These are phyloP conservation scores for Panagrolaimus sp. DNA, from an alignment of 1,140 invertebrate genomes.

Conservation along the genomic window DNA sequence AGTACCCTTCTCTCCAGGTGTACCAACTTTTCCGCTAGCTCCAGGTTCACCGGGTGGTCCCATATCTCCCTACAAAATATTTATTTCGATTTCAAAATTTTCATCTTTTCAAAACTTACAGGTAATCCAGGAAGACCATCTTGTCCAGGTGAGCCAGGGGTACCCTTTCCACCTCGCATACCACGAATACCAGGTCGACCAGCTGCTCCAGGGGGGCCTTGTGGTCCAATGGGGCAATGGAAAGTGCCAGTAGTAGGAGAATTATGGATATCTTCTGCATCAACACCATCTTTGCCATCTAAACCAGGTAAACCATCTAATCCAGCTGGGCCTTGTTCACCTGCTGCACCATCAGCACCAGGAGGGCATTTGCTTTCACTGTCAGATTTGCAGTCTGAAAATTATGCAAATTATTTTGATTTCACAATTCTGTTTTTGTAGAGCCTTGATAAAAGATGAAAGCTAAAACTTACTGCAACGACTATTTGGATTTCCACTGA, in stretches of 20 bases:
- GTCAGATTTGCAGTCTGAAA: neutral
- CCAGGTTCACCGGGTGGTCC: slow-evolving; percentile 10
- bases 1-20: slow-evolving; percentile 1
- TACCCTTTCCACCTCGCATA: slow-evolving; percentile 38
- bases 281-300: slow-evolving; percentile 23
- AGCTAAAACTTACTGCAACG: slow-evolving; percentile 22
- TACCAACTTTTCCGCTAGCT: neutral
- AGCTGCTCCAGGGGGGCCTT: slow-evolving; percentile 16
- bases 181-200: slow-evolving; percentile 38
- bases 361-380: slow-evolving; percentile 37
- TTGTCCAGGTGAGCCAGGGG: slow-evolving; percentile 37
- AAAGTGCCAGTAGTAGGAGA: neutral
- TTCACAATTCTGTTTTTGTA: too few relatives aligned
- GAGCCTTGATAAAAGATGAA: too few relatives aligned
- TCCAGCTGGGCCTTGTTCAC: slow-evolving; percentile 23
- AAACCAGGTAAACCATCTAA: slow-evolving; percentile 17
- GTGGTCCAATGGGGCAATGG: slow-evolving; percentile 11
- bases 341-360: slow-evolving; percentile 32
- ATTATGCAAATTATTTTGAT: neutral
- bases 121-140: slow-evolving; percentile 28
- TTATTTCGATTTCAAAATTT: too few relatives aligned
- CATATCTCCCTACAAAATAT: neutral
- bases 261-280: slow-evolving; percentile 14
- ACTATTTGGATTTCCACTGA: neutral
- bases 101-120: too few relatives aligned